These are phyloP conservation scores for Drosophila percnosoma DNA, from an alignment of 2,888 invertebrate genomes.

Conservation along the genomic window DNA sequence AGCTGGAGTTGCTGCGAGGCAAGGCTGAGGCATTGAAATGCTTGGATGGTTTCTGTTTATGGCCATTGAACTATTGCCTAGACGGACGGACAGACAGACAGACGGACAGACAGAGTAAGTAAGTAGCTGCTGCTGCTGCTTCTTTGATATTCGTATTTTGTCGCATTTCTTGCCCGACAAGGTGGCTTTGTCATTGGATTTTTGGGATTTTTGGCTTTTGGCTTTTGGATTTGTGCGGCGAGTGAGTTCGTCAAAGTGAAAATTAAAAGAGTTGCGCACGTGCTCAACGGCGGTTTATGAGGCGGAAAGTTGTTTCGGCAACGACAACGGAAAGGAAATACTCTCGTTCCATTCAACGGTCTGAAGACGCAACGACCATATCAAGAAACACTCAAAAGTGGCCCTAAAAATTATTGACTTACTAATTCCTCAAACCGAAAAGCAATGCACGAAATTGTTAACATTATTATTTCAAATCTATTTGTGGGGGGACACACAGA, in stretches of 20 bases:
- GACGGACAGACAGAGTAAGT: background rate
- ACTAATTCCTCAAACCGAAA: slow-evolving; percentile 63
- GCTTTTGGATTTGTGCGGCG: slow-evolving; percentile 20
- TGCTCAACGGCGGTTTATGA: slow-evolving; percentile 51
- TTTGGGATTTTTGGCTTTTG: slow-evolving; percentile 4
- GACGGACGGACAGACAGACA: background rate
- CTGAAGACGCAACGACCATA: slow-evolving; percentile 46
- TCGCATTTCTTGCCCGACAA: slow-evolving; percentile 47
- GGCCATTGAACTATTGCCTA: slow-evolving; percentile 54
- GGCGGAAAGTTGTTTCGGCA: slow-evolving; percentile 65
- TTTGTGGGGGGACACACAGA: slow-evolving; percentile 6
- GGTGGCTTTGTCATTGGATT: slow-evolving; percentile 41
- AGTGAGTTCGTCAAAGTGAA: slow-evolving; percentile 58
- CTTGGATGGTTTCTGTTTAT: slow-evolving; percentile 59
- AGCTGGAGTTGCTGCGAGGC: slow-evolving; percentile 8
- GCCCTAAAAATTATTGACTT: slow-evolving; percentile 44
- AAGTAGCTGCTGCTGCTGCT: slow-evolving; percentile 15
- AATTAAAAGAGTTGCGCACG: slow-evolving; percentile 66
- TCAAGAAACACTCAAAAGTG: slow-evolving; percentile 35
- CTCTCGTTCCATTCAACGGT: slow-evolving; percentile 59
- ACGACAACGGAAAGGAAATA: slow-evolving; percentile 21
- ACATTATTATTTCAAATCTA: slow-evolving; percentile 15
- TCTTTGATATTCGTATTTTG: slow-evolving; percentile 27
- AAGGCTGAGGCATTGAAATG: slow-evolving; percentile 41
- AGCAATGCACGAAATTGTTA: slow-evolving; percentile 34